Base-by-base conservation (phyloP, 2,888 invertebrate species). In the Drosophila bunnanda region DNA sequence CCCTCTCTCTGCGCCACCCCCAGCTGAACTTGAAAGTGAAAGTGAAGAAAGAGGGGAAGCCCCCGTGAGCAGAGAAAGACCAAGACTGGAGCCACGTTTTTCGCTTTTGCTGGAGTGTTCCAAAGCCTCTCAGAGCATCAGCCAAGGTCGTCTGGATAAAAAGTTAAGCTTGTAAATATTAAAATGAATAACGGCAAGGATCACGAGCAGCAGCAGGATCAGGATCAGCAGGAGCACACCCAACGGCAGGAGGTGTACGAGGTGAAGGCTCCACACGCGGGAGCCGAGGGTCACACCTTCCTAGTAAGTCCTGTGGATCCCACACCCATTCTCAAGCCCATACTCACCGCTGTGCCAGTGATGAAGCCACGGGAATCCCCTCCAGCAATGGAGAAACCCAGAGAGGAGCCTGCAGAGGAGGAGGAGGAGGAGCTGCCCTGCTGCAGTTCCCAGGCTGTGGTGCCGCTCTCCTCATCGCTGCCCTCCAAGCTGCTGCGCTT, bases 391-490 rank as follows among this genome's bases (percentile, higher is more conserved):
- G 32, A 44, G 4, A 15, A 20, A 2, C 20, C 28, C 20, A 17
- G 13, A 7, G 12, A 22, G 3, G 32, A 17, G 12, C 5, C 20
- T 10, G 20, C n/a, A n/a, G 58, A 38, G 4, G 34, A 62, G 17
- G 20, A 39, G 6, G 34, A 62, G 20, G 20, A 50, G 8, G 80
- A 79, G n/a, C 75, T 58, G 57, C 89, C 91, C 4, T 72, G 80
- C 25, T 79, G 86, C 76, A 86, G 86, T 54, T 80, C 79, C 5
- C 86, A 87, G 65, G 91, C 91, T 1, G 78, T 91, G 41, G 91
- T 91, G 43, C 91, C 91, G 0, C 52, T 91, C n/a, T 92, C 92
- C 38, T 89, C 92, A 2, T 92, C 92, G 38, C 68, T 91, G 66
- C 91, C 91, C 17, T 92, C 90, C 10, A 91, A 91, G 65, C 78